Evolutionary conservation across 2,113 vertebrate species (phyloP).

Genomic region (Dendrocopos noguchii): DNA sequence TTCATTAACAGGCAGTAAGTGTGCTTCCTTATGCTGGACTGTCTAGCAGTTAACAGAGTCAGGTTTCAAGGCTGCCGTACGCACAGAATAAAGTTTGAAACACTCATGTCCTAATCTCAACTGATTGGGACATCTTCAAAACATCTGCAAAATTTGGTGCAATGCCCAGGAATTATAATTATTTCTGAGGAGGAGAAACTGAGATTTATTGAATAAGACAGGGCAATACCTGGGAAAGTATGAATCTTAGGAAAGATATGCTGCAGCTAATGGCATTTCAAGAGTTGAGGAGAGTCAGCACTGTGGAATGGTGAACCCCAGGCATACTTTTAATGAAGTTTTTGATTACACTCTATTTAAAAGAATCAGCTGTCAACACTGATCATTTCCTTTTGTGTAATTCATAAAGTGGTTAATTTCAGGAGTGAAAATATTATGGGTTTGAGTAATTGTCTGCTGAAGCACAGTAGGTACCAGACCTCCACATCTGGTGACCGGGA

Average conservation of each 20-base stretch:
- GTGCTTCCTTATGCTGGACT: not conserved
- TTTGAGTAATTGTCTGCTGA: conserved; percentile 44
- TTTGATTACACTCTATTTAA: conserved; percentile 41
- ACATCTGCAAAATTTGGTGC: conserved; percentile 67
- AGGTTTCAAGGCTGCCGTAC: conserved; percentile 15
- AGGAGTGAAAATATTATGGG: conserved; percentile 32
- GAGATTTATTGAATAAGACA: conserved; percentile 57
- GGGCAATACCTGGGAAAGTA: conserved; percentile 61
- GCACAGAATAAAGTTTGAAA: conserved; percentile 33
- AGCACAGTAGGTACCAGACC: conserved; percentile 13
- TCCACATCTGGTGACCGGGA: not conserved
- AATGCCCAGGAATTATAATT: conserved; percentile 49
- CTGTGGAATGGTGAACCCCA: conserved; percentile 29
- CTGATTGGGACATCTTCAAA: conserved; percentile 64
- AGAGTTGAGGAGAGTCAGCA: conserved; percentile 14
- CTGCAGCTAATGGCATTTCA: conserved; percentile 34
- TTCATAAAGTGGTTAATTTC: conserved; percentile 54
- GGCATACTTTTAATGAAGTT: conserved; percentile 29
- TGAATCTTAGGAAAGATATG: conserved; percentile 24
- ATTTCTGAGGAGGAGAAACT: conserved; percentile 35
- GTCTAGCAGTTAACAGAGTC: not conserved
- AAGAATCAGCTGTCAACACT: conserved; percentile 49
- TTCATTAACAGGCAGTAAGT: not conserved
- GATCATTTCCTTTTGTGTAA: conserved; percentile 39
- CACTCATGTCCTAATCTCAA: conserved; percentile 41